These are phyloP conservation scores for Xestia xanthographa DNA, from an alignment of 2,888 invertebrate species.

Conservation along the genomic window DNA sequence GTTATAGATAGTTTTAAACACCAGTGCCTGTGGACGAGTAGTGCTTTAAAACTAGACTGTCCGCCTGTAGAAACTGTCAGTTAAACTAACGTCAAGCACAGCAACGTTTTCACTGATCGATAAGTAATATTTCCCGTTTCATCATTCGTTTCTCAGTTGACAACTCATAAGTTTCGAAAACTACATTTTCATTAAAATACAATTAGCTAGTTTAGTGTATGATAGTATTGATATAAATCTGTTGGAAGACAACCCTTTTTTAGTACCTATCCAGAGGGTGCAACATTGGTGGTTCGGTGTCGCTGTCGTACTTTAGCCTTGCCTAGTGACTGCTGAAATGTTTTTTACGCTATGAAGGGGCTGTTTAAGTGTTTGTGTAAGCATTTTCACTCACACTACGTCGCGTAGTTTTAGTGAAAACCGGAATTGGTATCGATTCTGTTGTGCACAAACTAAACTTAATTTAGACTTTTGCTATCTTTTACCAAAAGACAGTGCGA, in stretches of 20 bases:
- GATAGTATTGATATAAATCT: not conserved
- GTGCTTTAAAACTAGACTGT: too few relatives aligned
- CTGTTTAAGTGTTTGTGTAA: too few relatives aligned
- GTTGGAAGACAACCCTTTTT: not conserved
- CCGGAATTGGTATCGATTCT: not conserved
- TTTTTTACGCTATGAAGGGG: too few relatives aligned
- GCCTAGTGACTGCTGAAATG: not conserved
- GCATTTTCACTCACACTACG: not conserved
- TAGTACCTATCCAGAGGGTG: not conserved
- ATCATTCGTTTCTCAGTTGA: not conserved
- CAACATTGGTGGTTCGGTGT: not conserved
- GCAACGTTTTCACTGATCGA: not conserved
- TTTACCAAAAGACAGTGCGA: too few relatives aligned
- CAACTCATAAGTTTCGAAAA: not conserved
- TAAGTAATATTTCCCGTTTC: not conserved
- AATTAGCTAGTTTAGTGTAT: not conserved
- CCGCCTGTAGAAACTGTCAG: too few relatives aligned
- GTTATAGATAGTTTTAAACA: not conserved
- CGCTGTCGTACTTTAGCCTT: not conserved
- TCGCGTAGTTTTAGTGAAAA: not conserved
- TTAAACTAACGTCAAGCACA: not conserved
- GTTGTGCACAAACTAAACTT: too few relatives aligned
- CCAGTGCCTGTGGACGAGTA: not conserved
- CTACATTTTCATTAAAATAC: not conserved
- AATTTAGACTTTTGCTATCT: too few relatives aligned